Base-by-base conservation (phyloP, 1,140 invertebrate species). In the Oryctes rhinoceros region DNA sequence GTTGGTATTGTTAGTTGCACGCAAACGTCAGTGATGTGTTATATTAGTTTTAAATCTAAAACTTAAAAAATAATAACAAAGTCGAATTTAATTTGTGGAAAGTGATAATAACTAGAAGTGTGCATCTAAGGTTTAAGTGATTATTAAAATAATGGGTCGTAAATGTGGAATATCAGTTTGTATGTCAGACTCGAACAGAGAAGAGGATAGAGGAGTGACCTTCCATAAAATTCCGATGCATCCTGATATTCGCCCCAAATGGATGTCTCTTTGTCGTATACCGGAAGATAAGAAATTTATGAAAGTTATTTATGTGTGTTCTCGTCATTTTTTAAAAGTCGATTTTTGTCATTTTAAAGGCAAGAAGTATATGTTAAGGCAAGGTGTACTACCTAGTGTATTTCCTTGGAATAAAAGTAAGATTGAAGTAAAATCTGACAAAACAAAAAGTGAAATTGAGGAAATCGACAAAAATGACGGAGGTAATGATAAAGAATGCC, bases 281-380 rank as follows among this genome's bases (percentile, higher is more conserved):
- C 81, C 85, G 10, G 83, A 85, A 15, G 88, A 90, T 20, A 89
- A 89, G 75, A 89, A 89, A 81, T 89, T 89, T 37, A 89, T 89
- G 30, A 90, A 91, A 86, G 89, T 90, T 78, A 89, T 90, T 49
- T 89, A 91, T 81, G 89, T 92, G 4, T 93, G 92, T 81, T 92
- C 92, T 4, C 88, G 90, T 78, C 92, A 93, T 84, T 93, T 93
- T 82, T 87, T 90, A 71, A 87, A 89, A n/a, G 88, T 89, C 1
- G 92, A 93, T 84, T 93, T 92, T 84, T 90, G 91, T 84, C 88
- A 88, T 71, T 89, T 90, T 11, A 91, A 91, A 83, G 89, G 90
- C 81, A 89, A 90, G 49, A 92, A 91, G 81, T 91, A 90, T 82
- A 85, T 90, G 77, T 84, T 92, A 37, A 88, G 89, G 37, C 90